Conservation (phyloP, 2,113 vertebrate species). For the Hypomesus transpacificus region DNA sequence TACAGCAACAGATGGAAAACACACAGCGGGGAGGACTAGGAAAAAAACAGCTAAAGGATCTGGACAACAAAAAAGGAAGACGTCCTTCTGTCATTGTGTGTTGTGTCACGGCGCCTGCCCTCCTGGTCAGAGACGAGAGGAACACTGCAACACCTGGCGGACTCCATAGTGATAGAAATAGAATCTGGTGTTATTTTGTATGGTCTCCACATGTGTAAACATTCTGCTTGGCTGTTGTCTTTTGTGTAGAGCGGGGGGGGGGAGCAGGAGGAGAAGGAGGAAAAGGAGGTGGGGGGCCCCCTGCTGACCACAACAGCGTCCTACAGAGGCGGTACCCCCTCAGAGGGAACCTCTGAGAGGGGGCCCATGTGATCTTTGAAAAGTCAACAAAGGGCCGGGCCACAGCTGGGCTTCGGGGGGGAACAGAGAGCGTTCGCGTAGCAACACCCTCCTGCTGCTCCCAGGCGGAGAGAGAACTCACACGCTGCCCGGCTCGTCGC, state of each 20-base stretch:
- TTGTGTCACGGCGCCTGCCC: neutral
- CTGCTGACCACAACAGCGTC: slow-evolving; percentile 60
- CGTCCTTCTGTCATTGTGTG: neutral
- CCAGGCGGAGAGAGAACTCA: slow-evolving; percentile 40
- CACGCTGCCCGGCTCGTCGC: slow-evolving; percentile 20
- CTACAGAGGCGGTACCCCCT: slow-evolving; percentile 41
- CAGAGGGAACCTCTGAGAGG: slow-evolving; percentile 45
- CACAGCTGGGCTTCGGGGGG: slow-evolving; percentile 62
- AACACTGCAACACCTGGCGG: neutral
- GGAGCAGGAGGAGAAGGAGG: neutral
- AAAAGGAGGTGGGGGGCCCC: slow-evolving; percentile 32
- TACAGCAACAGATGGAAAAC: slow-evolving; percentile 24
- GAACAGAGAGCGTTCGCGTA: slow-evolving; percentile 62
- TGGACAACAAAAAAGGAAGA: neutral
- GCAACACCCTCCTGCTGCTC: slow-evolving; percentile 70
- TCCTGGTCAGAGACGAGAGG: neutral
- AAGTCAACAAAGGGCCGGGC: slow-evolving; percentile 72
- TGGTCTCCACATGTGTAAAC: slow-evolving; percentile 5
- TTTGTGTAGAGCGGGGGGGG: slow-evolving; percentile 9
- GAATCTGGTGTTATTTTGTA: slow-evolving; percentile 12
- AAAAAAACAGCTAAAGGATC: neutral
- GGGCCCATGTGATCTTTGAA: slow-evolving; percentile 75
- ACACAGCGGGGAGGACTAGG: neutral
- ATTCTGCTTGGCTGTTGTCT: slow-evolving; percentile 8
- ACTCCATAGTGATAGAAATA: neutral